These are phyloP conservation scores for Acleris literana DNA, from an alignment of 2,888 invertebrate genomes.

Conservation along the genomic window DNA sequence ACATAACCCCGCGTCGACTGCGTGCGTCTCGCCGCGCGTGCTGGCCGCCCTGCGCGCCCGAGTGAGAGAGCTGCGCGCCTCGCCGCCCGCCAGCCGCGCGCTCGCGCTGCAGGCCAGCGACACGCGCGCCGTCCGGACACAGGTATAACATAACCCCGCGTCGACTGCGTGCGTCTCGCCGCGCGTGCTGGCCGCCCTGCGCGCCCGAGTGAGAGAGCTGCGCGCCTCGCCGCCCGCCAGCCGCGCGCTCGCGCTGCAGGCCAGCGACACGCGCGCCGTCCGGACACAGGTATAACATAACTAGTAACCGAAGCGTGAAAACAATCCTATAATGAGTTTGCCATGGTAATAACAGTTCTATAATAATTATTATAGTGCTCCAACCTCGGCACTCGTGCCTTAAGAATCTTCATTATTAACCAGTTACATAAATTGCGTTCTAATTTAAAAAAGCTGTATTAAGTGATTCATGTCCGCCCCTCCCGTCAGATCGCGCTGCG, in stretches of 20 bases:
- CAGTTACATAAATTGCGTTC: no score
- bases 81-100: conserved; percentile 91
- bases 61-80: conserved; percentile 91
- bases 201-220: conserved; percentile 93
- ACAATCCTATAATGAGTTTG: no score
- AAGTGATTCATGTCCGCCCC: no score
- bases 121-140: conserved; percentile 89
- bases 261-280: conserved; percentile 90
- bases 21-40: conserved; percentile 86
- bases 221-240: conserved; percentile 91
- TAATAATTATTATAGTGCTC: no score
- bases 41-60: conserved; percentile 92
- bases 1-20: conserved; percentile 39
- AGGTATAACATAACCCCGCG: conserved; percentile 59
- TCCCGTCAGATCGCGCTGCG: conserved; percentile 89
- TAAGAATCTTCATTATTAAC: no score
- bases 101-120: conserved; percentile 89
- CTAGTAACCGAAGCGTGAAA: no score
- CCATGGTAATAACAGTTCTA: no score
- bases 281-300: conserved; percentile 82
- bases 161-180: conserved; percentile 28
- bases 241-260: conserved; percentile 89
- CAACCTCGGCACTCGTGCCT: no score
- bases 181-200: conserved; percentile 88
- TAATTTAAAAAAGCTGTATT: no score